These are phyloP conservation scores for Hylaea fasciaria DNA, from an alignment of 2,888 invertebrate genomes.

Conservation along the genomic window DNA sequence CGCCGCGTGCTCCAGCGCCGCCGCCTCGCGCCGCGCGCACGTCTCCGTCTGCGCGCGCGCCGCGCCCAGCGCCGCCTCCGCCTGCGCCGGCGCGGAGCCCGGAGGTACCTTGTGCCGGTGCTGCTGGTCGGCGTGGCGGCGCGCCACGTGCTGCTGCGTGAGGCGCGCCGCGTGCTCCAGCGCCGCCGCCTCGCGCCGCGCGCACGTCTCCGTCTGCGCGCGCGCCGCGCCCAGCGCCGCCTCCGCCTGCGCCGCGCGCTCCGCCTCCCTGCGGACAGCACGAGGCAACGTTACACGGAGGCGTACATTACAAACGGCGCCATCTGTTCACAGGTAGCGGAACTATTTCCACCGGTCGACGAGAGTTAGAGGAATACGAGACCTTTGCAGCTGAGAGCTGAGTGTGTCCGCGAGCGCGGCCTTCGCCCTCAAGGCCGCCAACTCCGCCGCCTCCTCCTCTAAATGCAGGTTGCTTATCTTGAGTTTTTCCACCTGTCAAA, in stretches of 20 bases:
- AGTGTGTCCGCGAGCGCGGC: slow-evolving; percentile 76
- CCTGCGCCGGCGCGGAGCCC: slow-evolving; percentile 34
- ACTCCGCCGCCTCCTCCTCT: slow-evolving; percentile 75
- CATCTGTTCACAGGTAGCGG: no score
- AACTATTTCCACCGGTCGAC: no score
- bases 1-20: slow-evolving; percentile 74
- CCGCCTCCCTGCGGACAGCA: slow-evolving; percentile 56
- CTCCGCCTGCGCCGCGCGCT: slow-evolving; percentile 62
- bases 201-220: slow-evolving; percentile 71
- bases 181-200: slow-evolving; percentile 70
- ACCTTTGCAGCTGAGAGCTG: slow-evolving; percentile 71
- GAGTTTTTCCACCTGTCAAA: slow-evolving; percentile 61
- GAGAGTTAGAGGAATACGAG: not conserved
- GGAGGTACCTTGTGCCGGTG: slow-evolving; percentile 40
- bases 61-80: slow-evolving; percentile 59
- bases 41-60: slow-evolving; percentile 71
- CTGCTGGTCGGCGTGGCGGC: slow-evolving; percentile 42
- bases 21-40: slow-evolving; percentile 71
- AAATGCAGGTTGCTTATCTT: slow-evolving; percentile 60
- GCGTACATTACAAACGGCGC: no score
- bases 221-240: slow-evolving; percentile 58
- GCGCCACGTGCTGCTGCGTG: slow-evolving; percentile 65
- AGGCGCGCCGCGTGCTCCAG: slow-evolving; percentile 71
- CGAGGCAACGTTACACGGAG: no score
- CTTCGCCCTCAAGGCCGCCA: slow-evolving; percentile 73